Percentiles rank a stretch among this genome's conserved stretches.
phyloP scores from a whole-genome alignment of 2,888 invertebrate species.

The Agrochola litura region DNA sequence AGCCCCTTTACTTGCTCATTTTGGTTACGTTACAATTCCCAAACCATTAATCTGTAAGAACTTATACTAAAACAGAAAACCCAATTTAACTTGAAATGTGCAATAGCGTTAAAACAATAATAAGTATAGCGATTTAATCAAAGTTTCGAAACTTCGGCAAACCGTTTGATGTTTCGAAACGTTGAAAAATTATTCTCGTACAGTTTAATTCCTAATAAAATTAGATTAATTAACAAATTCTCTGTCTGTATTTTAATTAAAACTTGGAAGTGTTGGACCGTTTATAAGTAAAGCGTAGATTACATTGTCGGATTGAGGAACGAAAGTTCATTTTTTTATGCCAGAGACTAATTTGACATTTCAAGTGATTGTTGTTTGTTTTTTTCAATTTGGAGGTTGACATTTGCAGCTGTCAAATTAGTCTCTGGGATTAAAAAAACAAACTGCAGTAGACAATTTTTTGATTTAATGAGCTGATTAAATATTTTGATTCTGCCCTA shows the following conservation, averaged over 20 bases:
- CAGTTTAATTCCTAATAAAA: conserved; percentile 62
- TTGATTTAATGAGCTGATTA: not conserved
- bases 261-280: conserved; percentile 59
- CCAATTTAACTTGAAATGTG: conserved; percentile 14
- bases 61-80: not conserved
- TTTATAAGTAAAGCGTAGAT: conserved; percentile 48
- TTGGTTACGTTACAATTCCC: not conserved
- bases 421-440: too few relatives aligned
- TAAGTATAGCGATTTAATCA: conserved; percentile 17
- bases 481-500: not conserved
- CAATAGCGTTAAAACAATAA: conserved; percentile 22
- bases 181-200: conserved; percentile 36
- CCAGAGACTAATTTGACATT: too few relatives aligned
- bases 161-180: conserved; percentile 14
- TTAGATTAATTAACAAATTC: conserved; percentile 69
- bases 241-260: conserved; percentile 72
- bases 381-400: too few relatives aligned
- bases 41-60: not conserved
- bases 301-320: conserved; percentile 31
- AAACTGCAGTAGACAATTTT: not conserved
- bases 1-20: too few relatives aligned
- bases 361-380: too few relatives aligned
- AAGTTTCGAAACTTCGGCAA: not conserved
- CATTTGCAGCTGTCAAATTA: too few relatives aligned
- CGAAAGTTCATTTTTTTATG: too few relatives aligned